Percentiles rank a stretch among this genome's conserved stretches.
Conservation (phyloP, 2,797 vertebrate species). For the Loriculus beryllinus region DNA sequence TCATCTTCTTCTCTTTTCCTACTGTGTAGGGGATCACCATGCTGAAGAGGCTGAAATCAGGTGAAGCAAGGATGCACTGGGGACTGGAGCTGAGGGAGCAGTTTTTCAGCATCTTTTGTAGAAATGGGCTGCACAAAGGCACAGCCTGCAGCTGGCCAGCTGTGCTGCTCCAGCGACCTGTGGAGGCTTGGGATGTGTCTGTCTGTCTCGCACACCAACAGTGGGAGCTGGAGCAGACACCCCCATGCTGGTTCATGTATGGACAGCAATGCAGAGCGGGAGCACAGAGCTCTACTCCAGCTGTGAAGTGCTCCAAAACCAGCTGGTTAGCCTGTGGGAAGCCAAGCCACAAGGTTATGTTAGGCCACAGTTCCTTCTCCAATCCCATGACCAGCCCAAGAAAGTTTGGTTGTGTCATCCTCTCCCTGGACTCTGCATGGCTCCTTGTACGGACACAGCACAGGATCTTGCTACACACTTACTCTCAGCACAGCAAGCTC, state of each 20-base stretch:
- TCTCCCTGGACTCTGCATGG: neutral
- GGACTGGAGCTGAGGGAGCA: neutral
- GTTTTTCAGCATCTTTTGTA: neutral
- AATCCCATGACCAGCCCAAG: neutral
- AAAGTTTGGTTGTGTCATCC: neutral
- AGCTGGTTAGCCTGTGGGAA: neutral
- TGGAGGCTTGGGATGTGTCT: neutral
- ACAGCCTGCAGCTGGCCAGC: neutral
- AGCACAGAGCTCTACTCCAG: neutral
- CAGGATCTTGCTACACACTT: neutral
- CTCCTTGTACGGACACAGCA: neutral
- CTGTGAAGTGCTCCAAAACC: neutral
- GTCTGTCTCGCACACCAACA: neutral
- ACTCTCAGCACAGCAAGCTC: neutral
- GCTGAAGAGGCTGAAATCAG: neutral
- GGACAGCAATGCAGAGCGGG: neutral
- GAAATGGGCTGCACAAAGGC: neutral
- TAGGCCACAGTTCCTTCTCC: neutral
- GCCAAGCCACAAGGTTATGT: neutral
- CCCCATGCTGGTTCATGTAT: neutral
- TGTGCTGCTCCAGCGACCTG: neutral
- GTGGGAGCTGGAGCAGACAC: neutral
- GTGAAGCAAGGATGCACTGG: neutral
- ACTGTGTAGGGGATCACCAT: neutral
- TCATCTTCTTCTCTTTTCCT: neutral